A percentile compares a stretch with the other conserved stretches of the same genome.
Conservation (phyloP, 2,888 invertebrate species). For the Brenthis hecate region DNA sequence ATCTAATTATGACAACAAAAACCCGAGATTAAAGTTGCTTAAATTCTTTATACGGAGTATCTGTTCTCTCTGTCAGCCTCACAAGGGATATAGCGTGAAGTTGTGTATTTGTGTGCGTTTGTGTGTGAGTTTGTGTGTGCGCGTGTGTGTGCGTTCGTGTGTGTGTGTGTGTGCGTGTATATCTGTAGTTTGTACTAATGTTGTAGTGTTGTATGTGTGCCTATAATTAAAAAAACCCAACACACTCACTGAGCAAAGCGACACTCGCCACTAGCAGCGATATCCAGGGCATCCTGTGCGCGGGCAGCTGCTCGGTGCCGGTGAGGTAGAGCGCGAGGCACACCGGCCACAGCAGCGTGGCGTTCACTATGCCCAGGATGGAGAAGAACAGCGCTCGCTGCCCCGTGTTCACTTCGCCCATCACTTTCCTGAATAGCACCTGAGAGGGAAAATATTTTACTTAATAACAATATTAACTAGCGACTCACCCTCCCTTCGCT, state of each 20-base stretch:
- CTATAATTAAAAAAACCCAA: neutral
- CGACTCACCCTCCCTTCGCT: no score
- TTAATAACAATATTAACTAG: neutral
- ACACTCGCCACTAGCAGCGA: slow-evolving; percentile 90
- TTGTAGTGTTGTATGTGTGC: no score
- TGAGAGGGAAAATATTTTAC: slow-evolving; percentile 52
- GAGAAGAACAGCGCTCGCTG: slow-evolving; percentile 97
- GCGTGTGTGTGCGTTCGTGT: no score
- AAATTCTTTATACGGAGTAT: no score
- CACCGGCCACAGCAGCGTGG: slow-evolving; percentile 95
- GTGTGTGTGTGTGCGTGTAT: no score
- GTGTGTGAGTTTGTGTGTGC: no score
- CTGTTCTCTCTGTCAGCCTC: no score
- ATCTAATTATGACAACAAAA: no score
- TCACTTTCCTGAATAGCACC: slow-evolving; percentile 96
- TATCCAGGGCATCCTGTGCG: slow-evolving; percentile 94
- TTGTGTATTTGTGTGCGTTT: no score
- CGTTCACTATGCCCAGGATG: slow-evolving; percentile 93
- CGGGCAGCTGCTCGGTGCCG: slow-evolving; percentile 91
- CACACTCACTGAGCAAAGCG: slow-evolving; percentile 83
- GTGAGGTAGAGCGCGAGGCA: slow-evolving; percentile 93
- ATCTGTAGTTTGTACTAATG: no score
- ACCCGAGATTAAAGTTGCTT: no score
- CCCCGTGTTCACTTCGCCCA: slow-evolving; percentile 95
- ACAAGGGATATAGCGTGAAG: no score